These are phyloP conservation scores for Leptopilina myrica DNA, from an alignment of 2,888 invertebrate genomes.

Conservation along the genomic window DNA sequence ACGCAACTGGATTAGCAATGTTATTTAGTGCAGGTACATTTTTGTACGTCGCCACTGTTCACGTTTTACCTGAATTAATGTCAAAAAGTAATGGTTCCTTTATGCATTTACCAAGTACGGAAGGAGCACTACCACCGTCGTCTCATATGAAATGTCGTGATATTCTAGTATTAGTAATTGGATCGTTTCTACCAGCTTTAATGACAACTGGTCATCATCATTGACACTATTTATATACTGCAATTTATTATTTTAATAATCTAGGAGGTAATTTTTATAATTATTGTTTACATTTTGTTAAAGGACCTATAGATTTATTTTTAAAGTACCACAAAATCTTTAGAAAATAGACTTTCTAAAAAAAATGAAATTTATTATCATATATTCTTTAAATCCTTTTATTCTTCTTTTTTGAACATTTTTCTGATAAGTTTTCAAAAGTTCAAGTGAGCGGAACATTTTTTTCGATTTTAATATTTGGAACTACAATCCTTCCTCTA, in stretches of 20 bases:
- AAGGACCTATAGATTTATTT: no score
- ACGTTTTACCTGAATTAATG: constrained; percentile 96
- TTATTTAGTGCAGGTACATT: constrained; percentile 99
- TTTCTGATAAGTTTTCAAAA: no score
- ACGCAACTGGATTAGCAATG: constrained; percentile 98
- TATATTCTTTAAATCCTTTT: no score
- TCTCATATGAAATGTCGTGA: constrained; percentile 86
- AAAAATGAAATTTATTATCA: no score
- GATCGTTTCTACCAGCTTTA: constrained; percentile 91
- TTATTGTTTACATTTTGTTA: background rate
- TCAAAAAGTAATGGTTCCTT: constrained; percentile 77
- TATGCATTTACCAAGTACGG: constrained; percentile 74
- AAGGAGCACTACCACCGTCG: constrained; percentile 66
- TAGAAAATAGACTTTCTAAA: no score
- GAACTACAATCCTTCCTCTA: no score
- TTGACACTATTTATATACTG: constrained; percentile 58
- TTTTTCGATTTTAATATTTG: no score
- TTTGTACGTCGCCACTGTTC: constrained; percentile 98
- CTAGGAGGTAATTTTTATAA: background rate
- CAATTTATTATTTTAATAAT: background rate
- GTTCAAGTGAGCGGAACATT: no score
- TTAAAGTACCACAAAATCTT: no score
- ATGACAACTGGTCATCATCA: constrained; percentile 96
- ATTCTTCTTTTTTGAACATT: no score
- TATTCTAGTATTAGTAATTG: constrained; percentile 88